Conservation (phyloP, 2,888 invertebrate species). For the Lagria hirta region DNA sequence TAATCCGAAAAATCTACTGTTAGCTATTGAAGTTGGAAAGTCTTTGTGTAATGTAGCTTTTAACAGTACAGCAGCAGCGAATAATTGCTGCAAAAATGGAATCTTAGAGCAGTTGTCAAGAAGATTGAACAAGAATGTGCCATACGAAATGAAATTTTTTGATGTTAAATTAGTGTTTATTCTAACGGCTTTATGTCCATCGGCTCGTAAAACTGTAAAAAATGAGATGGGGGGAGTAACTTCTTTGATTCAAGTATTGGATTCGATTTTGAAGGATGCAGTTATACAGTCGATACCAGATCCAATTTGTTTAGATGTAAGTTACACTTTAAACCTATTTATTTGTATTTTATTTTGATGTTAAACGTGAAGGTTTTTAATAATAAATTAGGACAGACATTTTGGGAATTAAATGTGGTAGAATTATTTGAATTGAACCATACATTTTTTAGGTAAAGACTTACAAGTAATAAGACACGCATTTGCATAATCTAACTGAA, state of each 20-base stretch:
- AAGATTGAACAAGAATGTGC: constrained; percentile 62
- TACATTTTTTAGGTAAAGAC: constrained; percentile 50
- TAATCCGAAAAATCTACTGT: constrained; percentile 56
- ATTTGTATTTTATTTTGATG: neutral
- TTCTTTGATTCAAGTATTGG: constrained; percentile 68
- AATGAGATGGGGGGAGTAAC: constrained; percentile 70
- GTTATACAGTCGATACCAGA: constrained; percentile 12
- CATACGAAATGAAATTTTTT: constrained; percentile 76
- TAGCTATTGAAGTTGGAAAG: constrained; percentile 78
- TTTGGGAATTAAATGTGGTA: too few species aligned
- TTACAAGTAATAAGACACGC: neutral
- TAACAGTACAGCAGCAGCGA: constrained; percentile 68
- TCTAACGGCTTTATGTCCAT: constrained; percentile 77
- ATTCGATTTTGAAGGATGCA: constrained; percentile 60
- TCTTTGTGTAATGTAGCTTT: constrained; percentile 87
- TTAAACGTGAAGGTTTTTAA: constrained; percentile 51
- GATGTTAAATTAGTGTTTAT: constrained; percentile 88
- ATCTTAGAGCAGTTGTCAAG: constrained; percentile 72
- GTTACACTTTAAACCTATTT: too few species aligned
- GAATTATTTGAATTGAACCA: too few species aligned
- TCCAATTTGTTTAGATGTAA: constrained; percentile 27
- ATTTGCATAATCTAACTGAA: neutral
- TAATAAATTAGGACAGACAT: too few species aligned
- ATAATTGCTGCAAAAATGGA: constrained; percentile 62
- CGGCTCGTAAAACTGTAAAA: constrained; percentile 66